A percentile compares a stretch with the other conserved stretches of the same genome.
These are phyloP conservation scores for Mycalesis mineus DNA, from an alignment of 2,888 invertebrate species.

Conservation along the genomic window DNA sequence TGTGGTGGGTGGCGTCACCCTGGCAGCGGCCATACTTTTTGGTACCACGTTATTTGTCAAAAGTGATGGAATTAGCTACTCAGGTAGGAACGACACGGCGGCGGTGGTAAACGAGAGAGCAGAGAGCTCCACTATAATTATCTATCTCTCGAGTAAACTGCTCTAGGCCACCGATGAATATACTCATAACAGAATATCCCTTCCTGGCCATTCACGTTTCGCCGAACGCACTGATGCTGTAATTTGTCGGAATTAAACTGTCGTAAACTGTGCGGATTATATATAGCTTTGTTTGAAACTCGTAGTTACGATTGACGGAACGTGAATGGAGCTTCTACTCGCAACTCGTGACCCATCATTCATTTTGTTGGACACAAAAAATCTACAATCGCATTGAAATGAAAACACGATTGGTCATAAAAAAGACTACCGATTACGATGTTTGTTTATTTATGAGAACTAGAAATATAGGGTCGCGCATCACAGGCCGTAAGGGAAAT, in stretches of 20 bases:
- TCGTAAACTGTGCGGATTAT: slow-evolving; percentile 10
- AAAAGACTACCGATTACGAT: not conserved
- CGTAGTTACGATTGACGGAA: slow-evolving; percentile 19
- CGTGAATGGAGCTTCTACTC: slow-evolving; percentile 23
- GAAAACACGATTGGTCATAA: slow-evolving; percentile 1
- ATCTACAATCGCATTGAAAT: not conserved
- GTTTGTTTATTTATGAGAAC: slow-evolving; percentile 3
- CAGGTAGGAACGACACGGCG: slow-evolving; percentile 31
- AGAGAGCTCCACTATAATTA: slow-evolving; percentile 34
- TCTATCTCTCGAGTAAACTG: slow-evolving; percentile 14
- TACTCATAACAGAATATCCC: slow-evolving; percentile 35
- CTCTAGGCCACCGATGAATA: slow-evolving; percentile 22
- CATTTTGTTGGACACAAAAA: slow-evolving; percentile 10
- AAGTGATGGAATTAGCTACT: slow-evolving; percentile 9
- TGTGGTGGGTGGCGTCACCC: slow-evolving; percentile 47
- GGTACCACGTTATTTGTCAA: slow-evolving; percentile 34
- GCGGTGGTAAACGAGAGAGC: slow-evolving; percentile 42
- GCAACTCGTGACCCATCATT: slow-evolving; percentile 24
- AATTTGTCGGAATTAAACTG: slow-evolving; percentile 5
- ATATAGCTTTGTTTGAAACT: slow-evolving; percentile 2
- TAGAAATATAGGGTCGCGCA: slow-evolving; percentile 28
- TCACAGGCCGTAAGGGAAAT: slow-evolving; percentile 37
- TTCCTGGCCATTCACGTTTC: slow-evolving; percentile 30
- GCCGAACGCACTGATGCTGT: slow-evolving; percentile 12
- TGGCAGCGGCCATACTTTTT: slow-evolving; percentile 52